Conservation (phyloP, 2,888 invertebrate genomes). For the Dynastes hyllus region DNA sequence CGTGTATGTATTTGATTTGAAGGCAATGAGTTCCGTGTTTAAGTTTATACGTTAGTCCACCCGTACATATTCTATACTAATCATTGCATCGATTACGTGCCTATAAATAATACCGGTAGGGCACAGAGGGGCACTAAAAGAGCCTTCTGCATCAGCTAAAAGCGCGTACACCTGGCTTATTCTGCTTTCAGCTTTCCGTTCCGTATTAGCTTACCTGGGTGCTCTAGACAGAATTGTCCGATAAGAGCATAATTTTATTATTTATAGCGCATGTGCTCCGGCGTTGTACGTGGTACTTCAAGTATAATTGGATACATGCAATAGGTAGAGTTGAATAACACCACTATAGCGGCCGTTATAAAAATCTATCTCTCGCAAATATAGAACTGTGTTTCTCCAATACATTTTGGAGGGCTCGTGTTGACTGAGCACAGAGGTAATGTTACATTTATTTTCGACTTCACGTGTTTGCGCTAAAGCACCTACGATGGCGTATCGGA, state of each 20-base stretch:
- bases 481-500: background rate
- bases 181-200: slow-evolving; percentile 22
- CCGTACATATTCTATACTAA: slow-evolving; percentile 32
- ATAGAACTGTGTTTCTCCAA: slow-evolving; percentile 2
- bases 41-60: background rate
- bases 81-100: slow-evolving; percentile 48
- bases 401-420: background rate
- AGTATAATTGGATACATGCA: slow-evolving; percentile 28
- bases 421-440: background rate
- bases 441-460: slow-evolving; percentile 15
- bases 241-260: slow-evolving; percentile 32
- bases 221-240: slow-evolving; percentile 13
- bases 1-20: no score
- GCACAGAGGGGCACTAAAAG: background rate
- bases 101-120: slow-evolving; percentile 46
- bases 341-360: background rate
- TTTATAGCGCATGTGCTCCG: slow-evolving; percentile 32
- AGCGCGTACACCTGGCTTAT: slow-evolving; percentile 31
- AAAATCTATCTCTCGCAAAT: slow-evolving; percentile 3
- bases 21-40: no score
- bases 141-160: slow-evolving; percentile 16
- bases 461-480: background rate
- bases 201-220: slow-evolving; percentile 29
- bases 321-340: slow-evolving; percentile 10
- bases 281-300: slow-evolving; percentile 10